Evolutionary conservation across 2,113 vertebrate species (phyloP), one percentile per base, ranked within the genome.

Genomic region (Zosterops pallidus): DNA sequence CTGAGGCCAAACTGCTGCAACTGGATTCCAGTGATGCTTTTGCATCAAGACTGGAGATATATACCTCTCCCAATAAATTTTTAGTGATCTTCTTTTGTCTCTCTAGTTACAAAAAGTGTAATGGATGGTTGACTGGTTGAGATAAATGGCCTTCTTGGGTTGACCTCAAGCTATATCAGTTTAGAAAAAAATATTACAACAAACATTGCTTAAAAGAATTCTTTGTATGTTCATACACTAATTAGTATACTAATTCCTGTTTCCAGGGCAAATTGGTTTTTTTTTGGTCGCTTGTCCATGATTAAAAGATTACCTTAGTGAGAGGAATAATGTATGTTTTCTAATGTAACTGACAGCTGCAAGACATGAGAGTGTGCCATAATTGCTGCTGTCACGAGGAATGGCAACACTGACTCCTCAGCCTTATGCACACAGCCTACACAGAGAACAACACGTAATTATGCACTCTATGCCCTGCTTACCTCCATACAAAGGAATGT

Each of bases 401-500:
- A 47, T 47, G 39, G 55, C 68, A 93, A 44, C 63, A 42, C 6
- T 2, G 21, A 78, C 72, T 97, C 60, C 91, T 74, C 90, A 96
- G 79, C 70, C 75, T 94, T 59, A 83, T 3, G 20, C 33, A 64
- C 33, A 12, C 44, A 86, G 76, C 33, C 60, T 94, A 82, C 70
- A 91, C 16, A 37, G 47, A 62, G 89, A 92, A 77, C 93, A 88
- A 57, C 55, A 64, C 0, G 0, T 69, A 95, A 85, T 92, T 90
- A 95, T 63, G 70, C 67, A 83, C 75, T 70, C 75, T 74, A 11
- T 95, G 83, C 63, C 71, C 82, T 80, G 85, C 92, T 93, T 93
- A 63, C 92, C 71, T 96, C 79, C 35, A 29, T 60, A 77, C 59
- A 80, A 77, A 95, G 79, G 82, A 96, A 90, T 96, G 91, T 90